These are phyloP conservation scores for Lochmaea crataegi DNA, from an alignment of 2,888 invertebrate species.

Conservation along the genomic window DNA sequence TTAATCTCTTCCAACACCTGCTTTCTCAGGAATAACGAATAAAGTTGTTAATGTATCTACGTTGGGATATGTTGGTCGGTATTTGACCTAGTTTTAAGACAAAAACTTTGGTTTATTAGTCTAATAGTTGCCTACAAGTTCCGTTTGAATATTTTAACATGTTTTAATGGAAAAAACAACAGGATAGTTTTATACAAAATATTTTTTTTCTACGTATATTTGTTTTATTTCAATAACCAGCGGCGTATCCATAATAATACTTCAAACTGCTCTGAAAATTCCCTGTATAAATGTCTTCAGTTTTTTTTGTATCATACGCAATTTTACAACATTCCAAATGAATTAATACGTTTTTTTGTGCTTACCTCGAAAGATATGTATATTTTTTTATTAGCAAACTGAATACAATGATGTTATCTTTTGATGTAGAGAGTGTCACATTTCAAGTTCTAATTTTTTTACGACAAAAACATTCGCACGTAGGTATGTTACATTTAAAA, in stretches of 20 bases:
- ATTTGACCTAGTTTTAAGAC: constrained; percentile 19
- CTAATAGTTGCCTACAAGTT: background rate
- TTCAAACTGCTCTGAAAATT: too few species aligned
- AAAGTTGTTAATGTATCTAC: constrained; percentile 17
- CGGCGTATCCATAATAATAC: too few species aligned
- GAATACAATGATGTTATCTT: background rate
- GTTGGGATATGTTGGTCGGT: background rate
- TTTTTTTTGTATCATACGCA: too few species aligned
- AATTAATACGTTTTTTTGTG: too few species aligned
- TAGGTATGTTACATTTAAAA: background rate
- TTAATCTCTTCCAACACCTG: constrained; percentile 37
- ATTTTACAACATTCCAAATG: too few species aligned
- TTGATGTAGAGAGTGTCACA: background rate
- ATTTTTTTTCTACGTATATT: too few species aligned
- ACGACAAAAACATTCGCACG: background rate
- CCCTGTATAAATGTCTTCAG: too few species aligned
- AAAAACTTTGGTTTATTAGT: background rate
- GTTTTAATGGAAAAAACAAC: background rate
- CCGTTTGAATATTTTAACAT: background rate
- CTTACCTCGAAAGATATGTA: too few species aligned
- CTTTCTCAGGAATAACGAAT: constrained; percentile 33
- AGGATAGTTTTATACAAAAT: too few species aligned
- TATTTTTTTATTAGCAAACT: too few species aligned
- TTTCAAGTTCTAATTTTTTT: constrained; percentile 1
- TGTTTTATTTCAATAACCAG: too few species aligned